Conservation (phyloP, 2,113 vertebrate species). For the Mormyrus iriodes region DNA sequence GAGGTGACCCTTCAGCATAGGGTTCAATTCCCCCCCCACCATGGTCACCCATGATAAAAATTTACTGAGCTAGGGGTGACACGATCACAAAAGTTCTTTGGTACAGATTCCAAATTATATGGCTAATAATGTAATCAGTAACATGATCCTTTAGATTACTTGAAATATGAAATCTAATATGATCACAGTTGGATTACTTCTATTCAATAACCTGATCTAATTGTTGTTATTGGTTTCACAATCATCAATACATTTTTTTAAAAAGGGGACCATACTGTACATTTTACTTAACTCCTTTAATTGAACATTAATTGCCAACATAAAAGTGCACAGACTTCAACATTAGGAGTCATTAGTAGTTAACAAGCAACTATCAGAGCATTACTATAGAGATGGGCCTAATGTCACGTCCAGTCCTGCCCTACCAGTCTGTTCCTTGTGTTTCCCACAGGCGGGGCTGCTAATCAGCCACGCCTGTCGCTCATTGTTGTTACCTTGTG, state of each 20-base stretch:
- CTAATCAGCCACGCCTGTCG: too few relatives aligned
- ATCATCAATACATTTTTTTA: neutral
- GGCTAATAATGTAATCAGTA: neutral
- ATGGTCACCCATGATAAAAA: too few relatives aligned
- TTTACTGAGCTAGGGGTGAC: too few relatives aligned
- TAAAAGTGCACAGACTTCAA: neutral
- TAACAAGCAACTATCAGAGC: neutral
- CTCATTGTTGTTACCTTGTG: too few relatives aligned
- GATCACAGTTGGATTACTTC: neutral
- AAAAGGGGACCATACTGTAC: neutral
- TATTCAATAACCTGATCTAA: neutral
- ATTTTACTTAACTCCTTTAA: neutral
- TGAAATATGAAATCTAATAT: neutral
- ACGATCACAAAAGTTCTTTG: neutral
- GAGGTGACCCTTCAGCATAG: too few relatives aligned
- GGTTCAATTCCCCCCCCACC: too few relatives aligned
- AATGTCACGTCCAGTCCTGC: too few relatives aligned
- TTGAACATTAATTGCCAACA: neutral
- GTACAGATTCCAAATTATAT: neutral
- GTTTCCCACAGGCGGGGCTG: too few relatives aligned
- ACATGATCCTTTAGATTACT: neutral
- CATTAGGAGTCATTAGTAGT: neutral
- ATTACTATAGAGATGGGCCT: neutral
- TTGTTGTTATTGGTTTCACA: neutral
- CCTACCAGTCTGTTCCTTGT: too few relatives aligned